Evolutionary conservation across 2,888 invertebrate genomes (phyloP).

Genomic region (Azorinus chamasolen): DNA sequence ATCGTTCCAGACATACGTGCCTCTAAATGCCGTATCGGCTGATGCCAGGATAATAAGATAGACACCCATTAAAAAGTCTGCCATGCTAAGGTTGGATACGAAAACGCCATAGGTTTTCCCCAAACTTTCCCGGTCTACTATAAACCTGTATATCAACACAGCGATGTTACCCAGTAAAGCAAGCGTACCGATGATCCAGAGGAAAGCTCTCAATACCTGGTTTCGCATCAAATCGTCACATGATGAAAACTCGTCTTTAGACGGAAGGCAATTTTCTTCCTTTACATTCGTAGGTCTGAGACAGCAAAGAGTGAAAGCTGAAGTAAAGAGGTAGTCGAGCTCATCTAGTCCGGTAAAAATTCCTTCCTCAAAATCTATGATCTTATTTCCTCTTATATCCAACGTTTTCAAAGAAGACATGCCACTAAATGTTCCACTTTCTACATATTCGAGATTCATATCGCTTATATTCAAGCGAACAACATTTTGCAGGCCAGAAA

Average conservation of each 20-base stretch:
- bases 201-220: conserved; percentile 45
- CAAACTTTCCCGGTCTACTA: conserved; percentile 66
- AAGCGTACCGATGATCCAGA: conserved; percentile 65
- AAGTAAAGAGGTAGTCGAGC: conserved; percentile 33
- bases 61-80: conserved; percentile 73
- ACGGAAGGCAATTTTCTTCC: conserved; percentile 53
- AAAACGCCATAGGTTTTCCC: conserved; percentile 61
- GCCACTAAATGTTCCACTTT: conserved; percentile 29
- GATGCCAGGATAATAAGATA: conserved; percentile 67
- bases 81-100: conserved; percentile 61
- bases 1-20: conserved; percentile 68
- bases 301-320: conserved; percentile 55
- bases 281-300: conserved; percentile 40
- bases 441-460: conserved; percentile 24
- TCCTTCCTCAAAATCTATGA: conserved; percentile 34
- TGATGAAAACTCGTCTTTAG: conserved; percentile 69
- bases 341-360: conserved; percentile 48
- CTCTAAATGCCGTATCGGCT: conserved; percentile 66
- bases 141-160: conserved; percentile 49
- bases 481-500: conserved; percentile 32
- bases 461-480: conserved; percentile 26
- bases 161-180: conserved; percentile 64
- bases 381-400: conserved; percentile 45
- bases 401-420: conserved; percentile 16
- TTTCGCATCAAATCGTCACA: conserved; percentile 70